phyloP scores from a whole-genome alignment of 1,140 invertebrate genomes.

The Thalassaphorura encarpata region DNA sequence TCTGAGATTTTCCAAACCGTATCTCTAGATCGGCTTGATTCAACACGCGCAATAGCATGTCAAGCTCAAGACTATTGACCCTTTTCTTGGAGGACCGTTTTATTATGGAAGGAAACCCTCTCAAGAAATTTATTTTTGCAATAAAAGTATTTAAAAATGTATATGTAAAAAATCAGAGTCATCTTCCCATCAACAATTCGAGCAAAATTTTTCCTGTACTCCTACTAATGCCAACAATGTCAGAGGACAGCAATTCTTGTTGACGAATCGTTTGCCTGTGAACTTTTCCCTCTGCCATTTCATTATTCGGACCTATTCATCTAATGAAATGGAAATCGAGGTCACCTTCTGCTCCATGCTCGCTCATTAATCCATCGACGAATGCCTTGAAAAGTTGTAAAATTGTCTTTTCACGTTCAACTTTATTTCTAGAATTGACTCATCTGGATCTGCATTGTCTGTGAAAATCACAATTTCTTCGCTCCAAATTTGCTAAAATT shows the following conservation, averaged over 20 bases:
- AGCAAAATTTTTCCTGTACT: slow-evolving; percentile 16
- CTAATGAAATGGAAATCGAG: slow-evolving; percentile 25
- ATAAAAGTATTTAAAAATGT: not conserved
- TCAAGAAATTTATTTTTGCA: slow-evolving; percentile 3
- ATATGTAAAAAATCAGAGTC: not conserved
- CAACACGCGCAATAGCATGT: not conserved
- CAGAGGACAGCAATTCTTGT: slow-evolving; percentile 17
- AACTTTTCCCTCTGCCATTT: slow-evolving; percentile 6
- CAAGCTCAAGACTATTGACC: no score
- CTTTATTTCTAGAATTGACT: no score
- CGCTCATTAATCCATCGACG: slow-evolving; percentile 18
- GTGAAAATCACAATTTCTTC: not conserved
- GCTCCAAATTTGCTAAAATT: not conserved
- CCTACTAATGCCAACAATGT: slow-evolving; percentile 19
- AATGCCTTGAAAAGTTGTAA: slow-evolving; percentile 18
- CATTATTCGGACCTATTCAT: slow-evolving; percentile 20
- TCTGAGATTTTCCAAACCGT: slow-evolving; percentile 10
- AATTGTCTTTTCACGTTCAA: slow-evolving; percentile 18
- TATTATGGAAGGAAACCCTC: not conserved
- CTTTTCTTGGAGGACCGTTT: no score
- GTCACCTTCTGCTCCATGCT: slow-evolving; percentile 3
- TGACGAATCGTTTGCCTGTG: slow-evolving; percentile 5
- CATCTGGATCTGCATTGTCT: not conserved
- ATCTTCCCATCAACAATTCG: not conserved
- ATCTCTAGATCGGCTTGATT: not conserved